Evolutionary conservation across 1,140 invertebrate species (phyloP).

Genomic region (Calliphora vicina): DNA sequence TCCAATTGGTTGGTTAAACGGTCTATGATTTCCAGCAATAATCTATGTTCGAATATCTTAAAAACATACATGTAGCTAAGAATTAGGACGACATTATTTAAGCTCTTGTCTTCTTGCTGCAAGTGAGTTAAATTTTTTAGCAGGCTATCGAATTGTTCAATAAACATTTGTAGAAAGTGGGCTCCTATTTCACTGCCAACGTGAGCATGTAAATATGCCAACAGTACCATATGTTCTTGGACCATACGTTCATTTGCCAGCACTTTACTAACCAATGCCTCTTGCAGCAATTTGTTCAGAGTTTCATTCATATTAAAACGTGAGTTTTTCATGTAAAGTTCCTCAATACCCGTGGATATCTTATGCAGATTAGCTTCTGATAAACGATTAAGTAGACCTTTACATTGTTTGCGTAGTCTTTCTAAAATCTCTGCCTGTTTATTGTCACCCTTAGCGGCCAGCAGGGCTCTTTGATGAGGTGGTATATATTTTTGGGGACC

Average conservation of each 20-base stretch:
- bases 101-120: slow-evolving; percentile 76
- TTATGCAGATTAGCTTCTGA: slow-evolving; percentile 88
- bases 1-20: slow-evolving; percentile 70
- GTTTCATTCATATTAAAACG: slow-evolving; percentile 84
- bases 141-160: slow-evolving; percentile 68
- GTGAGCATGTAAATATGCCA: slow-evolving; percentile 88
- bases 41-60: slow-evolving; percentile 78
- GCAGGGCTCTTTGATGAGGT: slow-evolving; percentile 74
- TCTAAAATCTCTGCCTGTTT: slow-evolving; percentile 69
- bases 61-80: slow-evolving; percentile 89
- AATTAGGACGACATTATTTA: slow-evolving; percentile 86
- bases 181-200: slow-evolving; percentile 88
- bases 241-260: slow-evolving; percentile 80
- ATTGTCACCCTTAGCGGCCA: slow-evolving; percentile 56
- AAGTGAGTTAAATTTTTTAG: slow-evolving; percentile 63
- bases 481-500: slow-evolving; percentile 76
- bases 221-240: slow-evolving; percentile 83
- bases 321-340: slow-evolving; percentile 78
- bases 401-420: slow-evolving; percentile 79
- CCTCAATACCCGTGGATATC: slow-evolving; percentile 78
- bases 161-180: slow-evolving; percentile 59
- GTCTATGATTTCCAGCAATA: slow-evolving; percentile 81
- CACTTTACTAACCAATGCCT: slow-evolving; percentile 71
- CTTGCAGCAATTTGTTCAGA: slow-evolving; percentile 73
- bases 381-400: slow-evolving; percentile 88